phyloP scores from a whole-genome alignment of 2,888 invertebrate species.

The Ennomos erosarius region DNA sequence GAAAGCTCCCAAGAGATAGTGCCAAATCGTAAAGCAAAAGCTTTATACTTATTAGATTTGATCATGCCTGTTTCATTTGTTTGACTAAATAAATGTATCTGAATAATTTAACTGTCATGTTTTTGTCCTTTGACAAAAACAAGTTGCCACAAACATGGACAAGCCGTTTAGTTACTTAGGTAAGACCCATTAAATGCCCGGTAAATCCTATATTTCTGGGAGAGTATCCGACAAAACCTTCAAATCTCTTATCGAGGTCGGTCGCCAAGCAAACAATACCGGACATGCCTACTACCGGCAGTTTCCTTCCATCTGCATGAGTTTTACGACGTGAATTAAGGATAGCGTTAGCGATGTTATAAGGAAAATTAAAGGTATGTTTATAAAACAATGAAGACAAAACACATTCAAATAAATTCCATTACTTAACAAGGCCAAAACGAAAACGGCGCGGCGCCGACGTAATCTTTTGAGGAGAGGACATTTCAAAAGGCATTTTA shows the following conservation, averaged over 20 bases:
- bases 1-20: no score
- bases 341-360: constrained; percentile 3
- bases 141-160: constrained; percentile 8
- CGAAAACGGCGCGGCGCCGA: background rate
- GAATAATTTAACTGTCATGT: background rate
- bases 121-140: constrained; percentile 1
- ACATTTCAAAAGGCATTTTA: constrained; percentile 2
- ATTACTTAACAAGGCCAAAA: constrained; percentile 8
- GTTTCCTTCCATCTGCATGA: constrained; percentile 14
- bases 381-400: constrained; percentile 15
- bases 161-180: constrained; percentile 4
- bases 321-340: constrained; percentile 12
- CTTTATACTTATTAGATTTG: no score
- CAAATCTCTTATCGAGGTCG: constrained; percentile 11
- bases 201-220: constrained; percentile 11
- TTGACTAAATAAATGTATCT: no score
- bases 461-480: constrained; percentile 5
- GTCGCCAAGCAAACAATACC: constrained; percentile 13
- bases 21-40: no score
- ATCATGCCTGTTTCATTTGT: no score
- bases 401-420: constrained; percentile 18
- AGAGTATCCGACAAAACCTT: constrained; percentile 9
- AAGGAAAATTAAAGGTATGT: constrained; percentile 10
- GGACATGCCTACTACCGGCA: constrained; percentile 10
- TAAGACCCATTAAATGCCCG: constrained; percentile 1